A percentile compares a stretch with the other conserved stretches of the same genome.
These are phyloP conservation scores for Orcinus orca DNA, from an alignment of 2,113 vertebrate species.

Conservation along the genomic window DNA sequence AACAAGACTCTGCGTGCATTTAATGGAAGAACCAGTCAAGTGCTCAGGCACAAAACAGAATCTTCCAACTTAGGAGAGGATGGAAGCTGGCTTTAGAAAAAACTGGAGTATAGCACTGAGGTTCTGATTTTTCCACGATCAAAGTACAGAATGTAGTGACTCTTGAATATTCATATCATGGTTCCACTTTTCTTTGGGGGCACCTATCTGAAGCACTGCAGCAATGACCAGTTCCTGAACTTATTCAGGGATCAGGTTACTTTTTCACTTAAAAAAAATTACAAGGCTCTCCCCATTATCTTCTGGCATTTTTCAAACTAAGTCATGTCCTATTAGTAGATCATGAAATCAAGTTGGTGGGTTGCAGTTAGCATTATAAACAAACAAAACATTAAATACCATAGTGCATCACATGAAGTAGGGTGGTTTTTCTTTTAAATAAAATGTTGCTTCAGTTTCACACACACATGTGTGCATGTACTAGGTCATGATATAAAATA, in stretches of 20 bases:
- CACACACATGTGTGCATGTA: not conserved
- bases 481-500: not conserved
- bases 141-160: not conserved
- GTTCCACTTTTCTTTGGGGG: not conserved
- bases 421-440: not conserved
- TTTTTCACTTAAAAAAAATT: not conserved
- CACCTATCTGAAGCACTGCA: not conserved
- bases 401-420: not conserved
- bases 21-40: not conserved
- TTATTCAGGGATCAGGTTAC: not conserved
- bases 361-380: not conserved
- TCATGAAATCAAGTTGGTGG: not conserved
- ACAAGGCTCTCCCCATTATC: not conserved
- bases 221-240: not conserved
- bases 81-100: not conserved
- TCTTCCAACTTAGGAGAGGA: not conserved
- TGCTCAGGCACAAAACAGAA: no score
- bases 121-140: not conserved
- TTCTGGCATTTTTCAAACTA: not conserved
- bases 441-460: not conserved
- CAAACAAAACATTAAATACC: not conserved
- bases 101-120: not conserved
- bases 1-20: accelerated
- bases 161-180: not conserved
- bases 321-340: not conserved